Evolutionary conservation across 2,888 invertebrate genomes (phyloP).

Genomic region (Tiliacea citrago): DNA sequence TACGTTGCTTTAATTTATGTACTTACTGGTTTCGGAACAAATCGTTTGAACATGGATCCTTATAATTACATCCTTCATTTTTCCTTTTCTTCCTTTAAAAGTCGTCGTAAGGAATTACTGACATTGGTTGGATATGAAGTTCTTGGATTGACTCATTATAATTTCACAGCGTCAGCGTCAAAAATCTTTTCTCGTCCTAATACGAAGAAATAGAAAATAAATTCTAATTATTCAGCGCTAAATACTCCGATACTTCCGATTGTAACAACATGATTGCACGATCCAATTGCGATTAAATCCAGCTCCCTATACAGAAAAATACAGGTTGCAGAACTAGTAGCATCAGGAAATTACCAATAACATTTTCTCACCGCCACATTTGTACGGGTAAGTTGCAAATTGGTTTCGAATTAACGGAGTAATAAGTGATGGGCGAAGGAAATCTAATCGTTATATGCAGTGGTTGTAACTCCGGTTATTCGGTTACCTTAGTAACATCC

Average conservation of each 20-base stretch:
- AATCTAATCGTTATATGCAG: conserved; percentile 54
- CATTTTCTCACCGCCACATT: conserved; percentile 54
- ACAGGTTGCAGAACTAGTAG: conserved; percentile 44
- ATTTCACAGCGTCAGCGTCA: no score
- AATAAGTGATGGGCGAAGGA: conserved; percentile 53
- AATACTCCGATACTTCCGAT: conserved; percentile 2
- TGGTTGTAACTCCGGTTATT: conserved; percentile 21
- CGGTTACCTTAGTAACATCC: conserved; percentile 54
- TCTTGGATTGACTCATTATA: not conserved
- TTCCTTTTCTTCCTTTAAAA: not conserved
- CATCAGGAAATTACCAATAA: conserved; percentile 59
- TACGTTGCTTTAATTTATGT: not conserved
- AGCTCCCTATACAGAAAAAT: conserved; percentile 26
- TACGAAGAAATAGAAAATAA: conserved; percentile 5
- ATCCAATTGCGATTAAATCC: conserved; percentile 40
- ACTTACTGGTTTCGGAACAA: not conserved
- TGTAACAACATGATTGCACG: conserved; percentile 32
- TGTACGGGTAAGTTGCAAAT: conserved; percentile 70
- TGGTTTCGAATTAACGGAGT: conserved; percentile 66
- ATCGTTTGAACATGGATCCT: not conserved
- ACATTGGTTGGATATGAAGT: not conserved
- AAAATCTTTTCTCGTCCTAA: not conserved
- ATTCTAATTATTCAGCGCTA: conserved; percentile 22
- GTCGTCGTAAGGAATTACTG: no score
- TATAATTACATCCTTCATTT: not conserved